Evolutionary conservation across 2,888 invertebrate genomes (phyloP).

Genomic region (Argyresthia albistria): DNA sequence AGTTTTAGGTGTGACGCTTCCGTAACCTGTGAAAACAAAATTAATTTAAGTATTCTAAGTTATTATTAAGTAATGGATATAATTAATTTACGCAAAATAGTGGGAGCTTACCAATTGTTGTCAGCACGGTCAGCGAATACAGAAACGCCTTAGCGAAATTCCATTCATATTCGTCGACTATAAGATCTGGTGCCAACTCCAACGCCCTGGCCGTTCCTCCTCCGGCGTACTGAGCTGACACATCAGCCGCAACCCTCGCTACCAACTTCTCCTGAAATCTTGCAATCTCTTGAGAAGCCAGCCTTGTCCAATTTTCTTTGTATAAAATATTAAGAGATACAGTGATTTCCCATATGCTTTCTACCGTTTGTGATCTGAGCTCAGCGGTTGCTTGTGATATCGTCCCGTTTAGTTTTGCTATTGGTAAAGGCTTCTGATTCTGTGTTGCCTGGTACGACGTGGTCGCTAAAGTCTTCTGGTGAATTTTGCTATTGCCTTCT

Average conservation of each 20-base stretch:
- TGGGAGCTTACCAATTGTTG: constrained; percentile 82
- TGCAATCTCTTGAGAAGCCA: constrained; percentile 78
- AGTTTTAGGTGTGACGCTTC: constrained; percentile 92
- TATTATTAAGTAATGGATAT: not conserved
- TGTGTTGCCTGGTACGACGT: constrained; percentile 60
- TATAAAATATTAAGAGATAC: constrained; percentile 89
- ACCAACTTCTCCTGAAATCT: constrained; percentile 88
- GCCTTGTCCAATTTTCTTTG: constrained; percentile 90
- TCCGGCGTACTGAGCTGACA: constrained; percentile 70
- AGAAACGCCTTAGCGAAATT: constrained; percentile 92
- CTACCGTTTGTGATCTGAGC: constrained; percentile 77
- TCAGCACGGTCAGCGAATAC: constrained; percentile 94
- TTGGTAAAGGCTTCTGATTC: constrained; percentile 36
- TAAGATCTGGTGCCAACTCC: constrained; percentile 53
- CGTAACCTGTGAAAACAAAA: constrained; percentile 81
- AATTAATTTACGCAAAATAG: not conserved
- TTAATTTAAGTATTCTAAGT: not conserved
- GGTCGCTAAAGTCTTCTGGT: constrained; percentile 62
- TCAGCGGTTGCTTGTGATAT: constrained; percentile 59
- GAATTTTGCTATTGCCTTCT: constrained; percentile 76
- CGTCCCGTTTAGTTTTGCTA: constrained; percentile 45
- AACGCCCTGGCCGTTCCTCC: constrained; percentile 34
- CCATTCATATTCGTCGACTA: constrained; percentile 81
- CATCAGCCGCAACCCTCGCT: constrained; percentile 83
- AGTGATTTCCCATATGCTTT: constrained; percentile 93